Conservation (phyloP, 2,797 vertebrate species). For the Furcifer pardalis region DNA sequence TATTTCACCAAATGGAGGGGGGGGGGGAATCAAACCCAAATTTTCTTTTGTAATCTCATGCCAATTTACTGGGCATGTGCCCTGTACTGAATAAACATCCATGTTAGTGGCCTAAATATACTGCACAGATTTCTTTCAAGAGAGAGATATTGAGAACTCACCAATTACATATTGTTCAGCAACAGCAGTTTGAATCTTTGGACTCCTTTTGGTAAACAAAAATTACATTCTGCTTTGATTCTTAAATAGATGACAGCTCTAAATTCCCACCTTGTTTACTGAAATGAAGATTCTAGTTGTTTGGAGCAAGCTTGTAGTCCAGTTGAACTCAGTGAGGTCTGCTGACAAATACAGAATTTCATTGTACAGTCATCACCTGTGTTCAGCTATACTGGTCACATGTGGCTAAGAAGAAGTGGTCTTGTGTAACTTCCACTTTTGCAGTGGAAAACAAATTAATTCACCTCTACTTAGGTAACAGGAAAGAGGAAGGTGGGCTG, state of each 20-base stretch:
- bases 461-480: constrained; percentile 53
- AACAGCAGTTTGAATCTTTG: background rate
- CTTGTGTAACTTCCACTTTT: constrained; percentile 44
- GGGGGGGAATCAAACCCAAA: too few species aligned
- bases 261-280: background rate
- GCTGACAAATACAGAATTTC: background rate
- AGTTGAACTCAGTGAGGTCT: background rate
- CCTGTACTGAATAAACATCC: background rate
- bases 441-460: background rate
- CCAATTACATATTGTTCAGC: background rate
- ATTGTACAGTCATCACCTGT: too few species aligned
- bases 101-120: background rate
- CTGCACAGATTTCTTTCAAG: background rate
- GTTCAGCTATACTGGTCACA: background rate
- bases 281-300: background rate
- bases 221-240: background rate
- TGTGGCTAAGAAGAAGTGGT: constrained; percentile 37
- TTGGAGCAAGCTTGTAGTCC: background rate
- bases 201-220: background rate
- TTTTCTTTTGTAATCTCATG: background rate
- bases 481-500: constrained; percentile 68
- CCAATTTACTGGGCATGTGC: background rate
- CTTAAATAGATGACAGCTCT: background rate
- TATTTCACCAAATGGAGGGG: background rate
- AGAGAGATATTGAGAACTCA: background rate